phyloP scores from a whole-genome alignment of 1,140 invertebrate species.

The Lordiphosa stackelbergi region DNA sequence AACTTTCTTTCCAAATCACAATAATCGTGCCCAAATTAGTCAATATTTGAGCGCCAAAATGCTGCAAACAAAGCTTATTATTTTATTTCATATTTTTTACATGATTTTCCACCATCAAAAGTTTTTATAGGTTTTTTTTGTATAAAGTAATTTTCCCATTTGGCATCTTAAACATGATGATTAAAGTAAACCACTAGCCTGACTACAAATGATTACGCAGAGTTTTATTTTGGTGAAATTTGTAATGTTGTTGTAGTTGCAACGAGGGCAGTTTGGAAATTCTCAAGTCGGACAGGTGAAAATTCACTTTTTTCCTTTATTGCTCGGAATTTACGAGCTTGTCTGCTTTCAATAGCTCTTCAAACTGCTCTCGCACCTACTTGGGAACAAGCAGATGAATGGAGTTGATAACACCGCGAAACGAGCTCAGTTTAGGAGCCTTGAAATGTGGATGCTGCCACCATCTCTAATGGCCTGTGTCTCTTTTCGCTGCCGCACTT shows the following conservation, averaged over 20 bases:
- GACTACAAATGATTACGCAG: constrained; percentile 68
- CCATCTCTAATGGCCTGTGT: constrained; percentile 47
- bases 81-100: constrained; percentile 57
- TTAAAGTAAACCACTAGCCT: constrained; percentile 58
- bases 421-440: constrained; percentile 56
- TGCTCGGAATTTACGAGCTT: no score
- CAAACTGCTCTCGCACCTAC: constrained; percentile 13
- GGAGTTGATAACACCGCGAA: constrained; percentile 44
- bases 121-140: constrained; percentile 36
- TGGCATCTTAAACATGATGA: constrained; percentile 67
- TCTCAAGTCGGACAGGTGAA: no score
- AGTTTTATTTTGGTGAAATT: constrained; percentile 53
- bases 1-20: constrained; percentile 73
- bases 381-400: constrained; percentile 36
- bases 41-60: constrained; percentile 71
- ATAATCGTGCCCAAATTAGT: constrained; percentile 73
- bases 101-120: no score
- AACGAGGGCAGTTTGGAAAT: constrained; percentile 1
- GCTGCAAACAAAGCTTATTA: constrained; percentile 64
- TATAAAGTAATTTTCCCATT: constrained; percentile 64
- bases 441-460: constrained; percentile 42
- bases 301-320: no score
- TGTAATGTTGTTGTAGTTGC: not conserved
- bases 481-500: constrained; percentile 39
- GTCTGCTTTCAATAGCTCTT: no score